Base-by-base conservation (phyloP, 2,888 invertebrate species). In the Yponomeuta cagnagella region DNA sequence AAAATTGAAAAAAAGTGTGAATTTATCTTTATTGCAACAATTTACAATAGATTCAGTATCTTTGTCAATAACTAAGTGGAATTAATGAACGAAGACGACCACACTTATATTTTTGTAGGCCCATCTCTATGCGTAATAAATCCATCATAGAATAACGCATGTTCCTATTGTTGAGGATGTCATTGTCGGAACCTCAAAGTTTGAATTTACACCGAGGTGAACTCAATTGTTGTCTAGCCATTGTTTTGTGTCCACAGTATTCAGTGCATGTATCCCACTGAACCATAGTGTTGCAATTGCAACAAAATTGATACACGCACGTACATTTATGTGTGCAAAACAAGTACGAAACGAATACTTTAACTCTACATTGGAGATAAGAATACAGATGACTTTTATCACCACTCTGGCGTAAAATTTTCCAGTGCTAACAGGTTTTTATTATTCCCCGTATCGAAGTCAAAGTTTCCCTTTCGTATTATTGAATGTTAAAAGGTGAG, bases 241-340 rank as follows among this genome's bases (percentile, higher is more conserved):
- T 82, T 85, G 83, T 84, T 81, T 80, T 77, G 76, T 75, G 74
- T 71, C 71, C 75, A 76, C 72, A 76, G 78, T 79, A 82, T 84
- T 85, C 81, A 83, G 86, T 84, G 83, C 85, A 78, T 85, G 84
- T 76, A 82, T 74, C 76, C 81, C 81, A 83, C 78, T 85, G 81
- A 82, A 79, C 80, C 84, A 80, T 72, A 76, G 72, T 79, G n/a
- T 67, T 67, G 68, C 68, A 68, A 67, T 63, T 23, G 68, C 68
- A 68, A 68, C 68, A 68, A 48, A 68, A 68, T 37, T 37, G 12
- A 43, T 68, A 68, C 68, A 48, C 48, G 68, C 65, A 65, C 33
- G 33, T 58, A 58, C 52, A 58, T 58, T 58, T 58, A 5, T 58
- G 15, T 58, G 52, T 58, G 12, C 15, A 1, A 58, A 58, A 58